These are phyloP conservation scores for Vesta saturnalis DNA, from an alignment of 2,888 invertebrate genomes.

Conservation along the genomic window DNA sequence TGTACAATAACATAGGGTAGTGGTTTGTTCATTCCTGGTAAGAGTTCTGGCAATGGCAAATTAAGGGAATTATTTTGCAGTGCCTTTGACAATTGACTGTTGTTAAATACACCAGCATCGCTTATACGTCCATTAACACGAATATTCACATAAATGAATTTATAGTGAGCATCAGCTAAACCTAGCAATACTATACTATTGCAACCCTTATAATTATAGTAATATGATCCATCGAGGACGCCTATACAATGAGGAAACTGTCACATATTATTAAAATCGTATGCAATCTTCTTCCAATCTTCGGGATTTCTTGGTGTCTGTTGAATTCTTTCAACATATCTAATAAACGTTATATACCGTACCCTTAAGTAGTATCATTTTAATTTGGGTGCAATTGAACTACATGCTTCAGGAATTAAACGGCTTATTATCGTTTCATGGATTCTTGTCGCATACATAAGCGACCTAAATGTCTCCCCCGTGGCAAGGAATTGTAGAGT, in stretches of 20 bases:
- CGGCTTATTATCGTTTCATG: constrained; percentile 14
- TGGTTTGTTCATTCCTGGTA: no score
- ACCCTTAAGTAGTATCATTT: constrained; percentile 5
- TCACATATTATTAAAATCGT: constrained; percentile 36
- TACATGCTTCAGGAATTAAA: constrained; percentile 14
- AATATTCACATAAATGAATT: constrained; percentile 46
- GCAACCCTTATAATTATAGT: constrained; percentile 46
- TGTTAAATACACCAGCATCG: constrained; percentile 45
- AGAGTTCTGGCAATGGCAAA: no score
- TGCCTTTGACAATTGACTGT: constrained; percentile 12
- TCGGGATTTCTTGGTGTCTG: constrained; percentile 16
- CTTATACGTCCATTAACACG: constrained; percentile 46
- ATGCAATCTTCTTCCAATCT: constrained; percentile 19
- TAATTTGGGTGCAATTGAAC: neutral
- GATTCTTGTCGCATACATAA: constrained; percentile 15
- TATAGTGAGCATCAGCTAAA: constrained; percentile 48
- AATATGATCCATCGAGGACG: constrained; percentile 45
- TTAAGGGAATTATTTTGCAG: neutral
- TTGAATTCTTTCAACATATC: no score
- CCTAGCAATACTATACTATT: constrained; percentile 49
- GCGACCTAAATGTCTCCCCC: neutral
- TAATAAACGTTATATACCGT: neutral
- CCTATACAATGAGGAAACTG: constrained; percentile 45
- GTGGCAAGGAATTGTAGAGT: no score
- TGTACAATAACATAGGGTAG: constrained; percentile 13